Percentiles rank a stretch among this genome's conserved stretches.
These are phyloP conservation scores for Falco novaeseelandiae DNA, from an alignment of 2,797 vertebrate species.

Conservation along the genomic window DNA sequence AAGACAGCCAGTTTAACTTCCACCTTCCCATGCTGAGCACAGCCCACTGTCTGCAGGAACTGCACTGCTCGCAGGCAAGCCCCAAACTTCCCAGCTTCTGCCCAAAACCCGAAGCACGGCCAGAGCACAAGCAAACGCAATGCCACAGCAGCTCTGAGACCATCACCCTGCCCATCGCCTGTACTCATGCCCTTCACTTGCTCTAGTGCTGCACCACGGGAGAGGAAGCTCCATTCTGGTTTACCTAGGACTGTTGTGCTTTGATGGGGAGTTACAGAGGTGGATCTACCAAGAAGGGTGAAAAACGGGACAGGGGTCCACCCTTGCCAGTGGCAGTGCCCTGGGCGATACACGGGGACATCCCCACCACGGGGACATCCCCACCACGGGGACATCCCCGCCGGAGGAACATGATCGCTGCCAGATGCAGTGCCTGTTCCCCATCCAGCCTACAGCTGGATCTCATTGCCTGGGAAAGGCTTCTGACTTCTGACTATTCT, in stretches of 20 bases:
- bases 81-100: background rate
- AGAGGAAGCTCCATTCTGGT: background rate
- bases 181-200: background rate
- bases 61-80: background rate
- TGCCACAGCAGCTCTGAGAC: background rate
- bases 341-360: background rate
- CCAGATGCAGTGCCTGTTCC: background rate
- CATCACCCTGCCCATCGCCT: background rate
- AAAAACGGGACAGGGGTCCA: background rate
- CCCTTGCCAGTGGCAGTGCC: background rate
- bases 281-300: background rate
- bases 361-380: fast-evolving
- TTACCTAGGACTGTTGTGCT: fast-evolving
- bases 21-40: background rate
- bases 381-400: fast-evolving
- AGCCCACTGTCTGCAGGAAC: background rate
- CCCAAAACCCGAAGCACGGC: background rate
- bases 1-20: background rate
- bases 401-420: fast-evolving
- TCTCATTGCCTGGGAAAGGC: background rate
- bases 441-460: conserved; percentile 30
- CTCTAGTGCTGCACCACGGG: fast-evolving
- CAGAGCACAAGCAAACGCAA: background rate
- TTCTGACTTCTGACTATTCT: background rate
- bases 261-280: background rate